Evolutionary conservation across 2,113 vertebrate species (phyloP).

Genomic region (Lepus americanus): DNA sequence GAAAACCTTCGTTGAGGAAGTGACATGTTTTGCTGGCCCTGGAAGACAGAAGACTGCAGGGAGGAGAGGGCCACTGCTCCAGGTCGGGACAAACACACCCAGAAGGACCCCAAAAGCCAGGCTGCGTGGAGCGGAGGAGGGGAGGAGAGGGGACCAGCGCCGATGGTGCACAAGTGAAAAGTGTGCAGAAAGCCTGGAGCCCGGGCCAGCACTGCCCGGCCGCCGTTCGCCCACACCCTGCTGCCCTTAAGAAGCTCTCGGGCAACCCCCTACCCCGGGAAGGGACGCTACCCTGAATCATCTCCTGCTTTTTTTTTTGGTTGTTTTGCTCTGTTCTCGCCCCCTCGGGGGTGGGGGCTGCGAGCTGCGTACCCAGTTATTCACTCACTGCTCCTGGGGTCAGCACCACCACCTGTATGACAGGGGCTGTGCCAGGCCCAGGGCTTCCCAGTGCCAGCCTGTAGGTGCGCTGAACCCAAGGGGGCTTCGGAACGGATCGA

Average conservation of each 20-base stretch:
- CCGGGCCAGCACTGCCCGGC: not conserved
- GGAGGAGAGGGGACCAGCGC: not conserved
- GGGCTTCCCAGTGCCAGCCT: not conserved
- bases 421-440: rapidly evolving
- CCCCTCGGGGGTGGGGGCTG: not conserved
- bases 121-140: not conserved
- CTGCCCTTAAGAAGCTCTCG: not conserved
- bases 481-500: not conserved
- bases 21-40: not conserved
- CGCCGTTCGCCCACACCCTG: not conserved
- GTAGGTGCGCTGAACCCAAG: rapidly evolving
- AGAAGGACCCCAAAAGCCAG: not conserved
- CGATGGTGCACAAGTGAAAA: not conserved
- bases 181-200: not conserved
- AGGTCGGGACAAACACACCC: not conserved
- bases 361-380: not conserved
- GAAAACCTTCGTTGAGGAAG: not conserved
- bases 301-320: not conserved
- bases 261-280: rapidly evolving
- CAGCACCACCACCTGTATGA: rapidly evolving
- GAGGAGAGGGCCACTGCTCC: not conserved
- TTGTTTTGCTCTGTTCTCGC: not conserved
- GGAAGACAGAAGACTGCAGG: not conserved
- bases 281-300: not conserved
- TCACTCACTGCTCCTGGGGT: too few species aligned